phyloP scores from a whole-genome alignment of 2,888 invertebrate genomes.

The Erannis defoliaria region DNA sequence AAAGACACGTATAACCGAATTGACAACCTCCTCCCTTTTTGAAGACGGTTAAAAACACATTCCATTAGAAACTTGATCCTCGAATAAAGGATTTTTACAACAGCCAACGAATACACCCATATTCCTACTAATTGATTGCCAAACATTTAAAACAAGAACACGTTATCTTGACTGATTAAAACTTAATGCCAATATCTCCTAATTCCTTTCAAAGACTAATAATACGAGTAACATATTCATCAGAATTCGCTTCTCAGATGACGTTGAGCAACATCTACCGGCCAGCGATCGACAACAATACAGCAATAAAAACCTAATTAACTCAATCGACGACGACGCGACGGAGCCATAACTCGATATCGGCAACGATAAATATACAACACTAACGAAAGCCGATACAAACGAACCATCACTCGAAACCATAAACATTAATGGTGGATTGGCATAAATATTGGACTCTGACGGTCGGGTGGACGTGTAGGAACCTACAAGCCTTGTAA shows the following conservation, averaged over 20 bases:
- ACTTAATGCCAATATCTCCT: neutral
- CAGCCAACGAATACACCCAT: too few species aligned
- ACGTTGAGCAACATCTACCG: neutral
- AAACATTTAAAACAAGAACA: too few species aligned
- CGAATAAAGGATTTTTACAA: too few species aligned
- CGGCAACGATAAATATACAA: conserved; percentile 54
- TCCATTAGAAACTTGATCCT: too few species aligned
- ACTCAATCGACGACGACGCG: conserved; percentile 49
- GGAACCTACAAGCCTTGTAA: neutral
- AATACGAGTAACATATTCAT: neutral
- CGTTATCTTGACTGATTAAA: neutral
- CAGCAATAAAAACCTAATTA: conserved; percentile 52
- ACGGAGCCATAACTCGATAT: conserved; percentile 56
- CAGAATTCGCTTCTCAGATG: neutral
- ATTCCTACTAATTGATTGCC: too few species aligned
- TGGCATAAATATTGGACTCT: conserved; percentile 42
- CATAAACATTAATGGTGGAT: conserved; percentile 55
- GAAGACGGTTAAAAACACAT: too few species aligned
- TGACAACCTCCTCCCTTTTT: too few species aligned
- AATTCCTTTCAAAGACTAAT: neutral
- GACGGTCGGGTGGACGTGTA: conserved; percentile 4
- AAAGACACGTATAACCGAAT: too few species aligned
- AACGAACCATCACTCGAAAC: conserved; percentile 51
- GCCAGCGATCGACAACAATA: conserved; percentile 36
- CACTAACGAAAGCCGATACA: conserved; percentile 55